Evolutionary conservation across 2,888 invertebrate genomes (phyloP).

Genomic region (Odontocolon sp.): DNA sequence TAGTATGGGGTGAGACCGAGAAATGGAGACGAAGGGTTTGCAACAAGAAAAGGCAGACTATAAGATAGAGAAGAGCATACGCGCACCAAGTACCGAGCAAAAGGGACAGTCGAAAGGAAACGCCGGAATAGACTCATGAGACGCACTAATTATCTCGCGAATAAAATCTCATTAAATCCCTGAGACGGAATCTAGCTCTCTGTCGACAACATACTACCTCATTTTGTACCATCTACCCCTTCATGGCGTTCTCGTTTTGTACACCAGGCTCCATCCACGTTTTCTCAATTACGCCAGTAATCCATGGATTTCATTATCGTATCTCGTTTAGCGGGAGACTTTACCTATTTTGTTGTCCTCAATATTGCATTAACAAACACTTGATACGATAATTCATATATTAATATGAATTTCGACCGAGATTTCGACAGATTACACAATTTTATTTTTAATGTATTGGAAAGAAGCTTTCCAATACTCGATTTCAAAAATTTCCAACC

Average conservation of each 20-base stretch:
- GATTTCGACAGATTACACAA: too few relatives aligned
- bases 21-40: slow-evolving; percentile 25
- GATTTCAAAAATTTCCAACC: too few relatives aligned
- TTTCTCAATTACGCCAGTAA: slow-evolving; percentile 24
- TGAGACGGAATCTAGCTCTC: slow-evolving; percentile 67
- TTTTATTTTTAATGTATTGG: too few relatives aligned
- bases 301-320: slow-evolving; percentile 16
- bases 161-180: slow-evolving; percentile 67
- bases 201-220: slow-evolving; percentile 65
- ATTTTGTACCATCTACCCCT: slow-evolving; percentile 14
- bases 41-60: slow-evolving; percentile 53
- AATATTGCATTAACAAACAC: slow-evolving; percentile 36
- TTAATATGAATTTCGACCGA: too few relatives aligned
- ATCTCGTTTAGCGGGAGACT: neutral
- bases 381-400: too few relatives aligned
- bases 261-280: slow-evolving; percentile 20
- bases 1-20: slow-evolving; percentile 30
- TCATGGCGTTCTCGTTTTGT: neutral
- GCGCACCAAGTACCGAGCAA: slow-evolving; percentile 40
- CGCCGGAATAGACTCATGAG: slow-evolving; percentile 65
- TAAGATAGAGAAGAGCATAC: slow-evolving; percentile 39
- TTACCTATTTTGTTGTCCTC: neutral
- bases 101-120: slow-evolving; percentile 52
- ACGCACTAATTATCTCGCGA: slow-evolving; percentile 73
- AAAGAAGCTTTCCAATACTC: too few relatives aligned